Evolutionary conservation across 2,797 vertebrate species (phyloP).

Genomic region (Miopithecus talapoin): DNA sequence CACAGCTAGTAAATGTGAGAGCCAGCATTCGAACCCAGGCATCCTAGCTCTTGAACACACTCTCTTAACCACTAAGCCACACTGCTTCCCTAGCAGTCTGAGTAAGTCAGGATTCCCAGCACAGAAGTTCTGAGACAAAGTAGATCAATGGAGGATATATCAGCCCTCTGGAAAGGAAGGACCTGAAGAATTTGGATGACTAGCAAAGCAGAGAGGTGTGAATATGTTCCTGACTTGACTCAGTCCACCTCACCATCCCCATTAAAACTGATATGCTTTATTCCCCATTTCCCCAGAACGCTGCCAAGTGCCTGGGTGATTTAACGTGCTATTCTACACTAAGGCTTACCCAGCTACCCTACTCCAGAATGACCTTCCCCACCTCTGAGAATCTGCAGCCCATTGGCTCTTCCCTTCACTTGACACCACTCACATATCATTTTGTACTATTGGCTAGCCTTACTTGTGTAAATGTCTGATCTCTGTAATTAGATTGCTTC

Average conservation of each 20-base stretch:
- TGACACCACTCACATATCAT: neutral
- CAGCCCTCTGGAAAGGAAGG: constrained; percentile 22
- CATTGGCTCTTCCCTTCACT: neutral
- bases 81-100: neutral
- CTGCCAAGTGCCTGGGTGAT: neutral
- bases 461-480: neutral
- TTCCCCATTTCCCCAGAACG: neutral
- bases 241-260: neutral
- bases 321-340: neutral
- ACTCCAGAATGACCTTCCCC: neutral
- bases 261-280: constrained; percentile 11
- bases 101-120: neutral
- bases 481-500: neutral
- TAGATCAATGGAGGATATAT: neutral
- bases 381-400: neutral
- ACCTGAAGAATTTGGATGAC: neutral
- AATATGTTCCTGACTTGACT: neutral
- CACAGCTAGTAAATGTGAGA: constrained; percentile 21
- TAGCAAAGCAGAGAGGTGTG: neutral
- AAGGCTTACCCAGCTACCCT: neutral
- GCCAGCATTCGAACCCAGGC: neutral
- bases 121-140: neutral
- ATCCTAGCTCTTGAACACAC: neutral
- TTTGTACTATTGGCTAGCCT: neutral
- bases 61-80: neutral